A percentile compares a stretch with the other conserved stretches of the same genome.
Conservation (phyloP, 37 sponge, comb jelly and placozoan species). For the Eunapius fragilis region DNA sequence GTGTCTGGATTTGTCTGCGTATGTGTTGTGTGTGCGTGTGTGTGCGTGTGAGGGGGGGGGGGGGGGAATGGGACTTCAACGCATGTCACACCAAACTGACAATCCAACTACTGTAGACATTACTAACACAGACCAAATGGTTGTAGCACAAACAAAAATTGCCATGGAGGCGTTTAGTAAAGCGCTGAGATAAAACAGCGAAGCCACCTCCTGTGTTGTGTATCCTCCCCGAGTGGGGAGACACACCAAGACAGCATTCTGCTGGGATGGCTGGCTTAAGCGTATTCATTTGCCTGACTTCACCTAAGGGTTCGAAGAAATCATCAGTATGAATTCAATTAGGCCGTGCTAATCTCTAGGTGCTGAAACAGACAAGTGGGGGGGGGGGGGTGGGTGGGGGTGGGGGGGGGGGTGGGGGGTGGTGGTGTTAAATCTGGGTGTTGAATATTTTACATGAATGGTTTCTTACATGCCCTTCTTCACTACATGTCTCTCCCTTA, state of each 20-base stretch:
- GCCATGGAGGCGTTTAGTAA: not conserved
- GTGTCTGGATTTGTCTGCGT: too few relatives aligned
- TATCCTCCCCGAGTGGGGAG: not conserved
- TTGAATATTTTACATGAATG: too few relatives aligned
- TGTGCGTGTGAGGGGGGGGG: not conserved
- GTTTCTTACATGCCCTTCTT: too few relatives aligned
- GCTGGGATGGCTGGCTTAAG: not conserved
- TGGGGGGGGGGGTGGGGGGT: too few relatives aligned
- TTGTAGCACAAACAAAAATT: not conserved
- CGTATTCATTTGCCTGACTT: not conserved
- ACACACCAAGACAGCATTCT: not conserved
- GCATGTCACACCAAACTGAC: not conserved
- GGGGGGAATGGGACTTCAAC: too few relatives aligned
- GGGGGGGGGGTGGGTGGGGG: too few relatives aligned
- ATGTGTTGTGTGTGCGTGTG: too few relatives aligned
- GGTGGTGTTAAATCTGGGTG: too few relatives aligned
- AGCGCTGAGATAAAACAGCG: not conserved
- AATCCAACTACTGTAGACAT: not conserved
- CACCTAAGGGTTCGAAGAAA: not conserved
- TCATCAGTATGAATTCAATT: not conserved
- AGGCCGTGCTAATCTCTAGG: not conserved
- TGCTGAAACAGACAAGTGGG: too few relatives aligned
- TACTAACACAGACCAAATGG: not conserved
- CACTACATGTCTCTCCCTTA: too few relatives aligned
- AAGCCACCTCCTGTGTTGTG: not conserved